phyloP scores from a whole-genome alignment of 2,888 invertebrate genomes.

The Catocala fraxini region DNA sequence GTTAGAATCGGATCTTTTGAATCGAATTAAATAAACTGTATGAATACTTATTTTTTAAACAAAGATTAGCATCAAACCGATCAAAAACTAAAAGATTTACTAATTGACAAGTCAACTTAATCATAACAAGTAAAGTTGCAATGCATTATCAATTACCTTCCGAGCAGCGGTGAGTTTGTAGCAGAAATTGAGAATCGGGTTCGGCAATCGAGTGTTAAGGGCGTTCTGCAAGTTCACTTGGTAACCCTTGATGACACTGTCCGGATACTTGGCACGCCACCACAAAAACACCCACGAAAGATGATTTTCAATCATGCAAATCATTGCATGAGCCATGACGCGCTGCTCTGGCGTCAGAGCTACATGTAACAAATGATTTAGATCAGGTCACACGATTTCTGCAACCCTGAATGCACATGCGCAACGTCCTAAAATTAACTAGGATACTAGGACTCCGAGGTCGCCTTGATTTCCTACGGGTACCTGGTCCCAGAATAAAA shows the following conservation, averaged over 20 bases:
- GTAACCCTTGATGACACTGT: conserved; percentile 95
- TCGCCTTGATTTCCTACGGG: conserved; percentile 36
- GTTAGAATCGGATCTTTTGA: no score
- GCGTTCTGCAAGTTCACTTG: conserved; percentile 96
- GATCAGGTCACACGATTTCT: conserved; percentile 28
- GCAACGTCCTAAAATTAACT: conserved; percentile 56
- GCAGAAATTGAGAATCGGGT: conserved; percentile 95
- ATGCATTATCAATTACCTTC: conserved; percentile 88
- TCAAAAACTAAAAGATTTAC: no score
- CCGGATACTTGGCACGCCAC: conserved; percentile 98
- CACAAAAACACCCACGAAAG: conserved; percentile 96
- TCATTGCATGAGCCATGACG: conserved; percentile 96
- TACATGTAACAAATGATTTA: conserved; percentile 59
- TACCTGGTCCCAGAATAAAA: conserved; percentile 5
- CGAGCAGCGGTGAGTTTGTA: conserved; percentile 95
- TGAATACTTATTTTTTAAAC: no score
- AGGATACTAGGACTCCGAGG: conserved; percentile 51
- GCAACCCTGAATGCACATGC: conserved; percentile 68
- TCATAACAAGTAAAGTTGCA: not conserved
- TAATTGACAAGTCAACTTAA: no score
- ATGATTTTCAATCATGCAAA: conserved; percentile 98
- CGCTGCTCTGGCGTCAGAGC: conserved; percentile 94
- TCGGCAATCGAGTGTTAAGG: conserved; percentile 95
- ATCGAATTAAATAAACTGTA: no score
- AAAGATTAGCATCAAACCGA: no score